Percentiles rank a stretch among this genome's conserved stretches.
These are phyloP conservation scores for Hyla sarda DNA, from an alignment of 2,113 vertebrate genomes.

Conservation along the genomic window DNA sequence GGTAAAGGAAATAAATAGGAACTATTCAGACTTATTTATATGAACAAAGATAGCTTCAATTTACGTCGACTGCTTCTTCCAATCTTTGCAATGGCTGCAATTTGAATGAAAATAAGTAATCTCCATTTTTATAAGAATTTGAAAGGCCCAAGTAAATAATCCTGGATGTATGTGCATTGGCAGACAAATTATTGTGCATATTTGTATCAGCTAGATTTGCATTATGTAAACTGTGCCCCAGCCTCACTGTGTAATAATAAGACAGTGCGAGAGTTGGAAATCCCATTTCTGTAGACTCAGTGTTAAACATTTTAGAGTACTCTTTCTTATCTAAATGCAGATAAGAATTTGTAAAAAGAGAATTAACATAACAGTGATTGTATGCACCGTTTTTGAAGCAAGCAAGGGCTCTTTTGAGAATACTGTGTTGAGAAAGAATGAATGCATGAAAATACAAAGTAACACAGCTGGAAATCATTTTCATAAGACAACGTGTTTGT, in stretches of 20 bases:
- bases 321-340: conserved; percentile 42
- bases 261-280: conserved; percentile 60
- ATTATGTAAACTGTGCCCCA: conserved; percentile 44
- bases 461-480: not conserved
- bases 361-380: not conserved
- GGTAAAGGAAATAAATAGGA: not conserved
- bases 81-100: conserved; percentile 7
- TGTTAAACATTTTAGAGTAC: conserved; percentile 25
- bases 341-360: conserved; percentile 19
- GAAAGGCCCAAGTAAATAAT: conserved; percentile 16
- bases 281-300: conserved; percentile 7
- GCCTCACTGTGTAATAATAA: conserved; percentile 23
- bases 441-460: not conserved
- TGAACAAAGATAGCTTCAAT: conserved; percentile 7
- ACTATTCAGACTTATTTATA: not conserved
- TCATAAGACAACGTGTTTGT: not conserved
- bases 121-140: conserved; percentile 47
- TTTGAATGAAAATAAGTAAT: conserved; percentile 55
- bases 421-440: not conserved
- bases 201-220: conserved; percentile 45
- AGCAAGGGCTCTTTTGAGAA: conserved; percentile 31
- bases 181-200: conserved; percentile 31
- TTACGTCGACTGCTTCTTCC: not conserved
- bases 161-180: conserved; percentile 35
- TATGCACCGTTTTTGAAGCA: conserved; percentile 21